phyloP scores from a whole-genome alignment of 2,888 invertebrate species.

The Dasysyrphus albostriatus region DNA sequence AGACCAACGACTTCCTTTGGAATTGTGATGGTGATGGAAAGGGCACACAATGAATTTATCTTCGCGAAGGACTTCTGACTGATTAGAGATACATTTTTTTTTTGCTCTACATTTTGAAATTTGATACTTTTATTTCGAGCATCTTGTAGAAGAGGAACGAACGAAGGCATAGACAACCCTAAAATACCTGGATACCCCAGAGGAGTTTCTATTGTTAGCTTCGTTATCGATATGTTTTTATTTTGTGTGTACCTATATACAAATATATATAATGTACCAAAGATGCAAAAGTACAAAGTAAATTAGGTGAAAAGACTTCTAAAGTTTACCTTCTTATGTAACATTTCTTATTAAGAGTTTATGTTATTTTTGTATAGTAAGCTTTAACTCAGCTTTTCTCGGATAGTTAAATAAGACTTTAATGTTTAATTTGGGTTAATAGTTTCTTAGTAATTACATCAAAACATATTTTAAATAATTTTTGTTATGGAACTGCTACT shows the following conservation, averaged over 20 bases:
- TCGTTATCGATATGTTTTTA: neutral
- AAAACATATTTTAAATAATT: too few species aligned
- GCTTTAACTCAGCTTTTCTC: too few species aligned
- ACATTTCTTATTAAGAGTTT: neutral
- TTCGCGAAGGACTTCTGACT: slow-evolving; percentile 68
- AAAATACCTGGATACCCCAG: slow-evolving; percentile 54
- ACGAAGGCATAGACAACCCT: slow-evolving; percentile 18
- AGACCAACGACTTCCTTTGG: slow-evolving; percentile 44
- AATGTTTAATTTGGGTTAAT: too few species aligned
- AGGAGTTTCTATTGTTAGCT: slow-evolving; percentile 31
- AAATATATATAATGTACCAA: neutral
- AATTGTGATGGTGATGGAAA: slow-evolving; percentile 38
- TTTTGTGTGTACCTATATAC: too few species aligned
- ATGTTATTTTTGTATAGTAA: neutral
- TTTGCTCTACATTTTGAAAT: slow-evolving; percentile 44
- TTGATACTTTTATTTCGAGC: slow-evolving; percentile 62
- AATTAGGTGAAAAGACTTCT: neutral
- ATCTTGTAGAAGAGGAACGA: slow-evolving; percentile 12
- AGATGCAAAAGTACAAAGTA: neutral
- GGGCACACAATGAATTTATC: slow-evolving; percentile 54
- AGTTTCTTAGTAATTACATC: too few species aligned
- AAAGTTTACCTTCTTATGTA: neutral
- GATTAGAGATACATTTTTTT: slow-evolving; percentile 56
- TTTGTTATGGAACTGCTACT: too few species aligned
- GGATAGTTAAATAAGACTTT: too few species aligned